phyloP scores from a whole-genome alignment of 2,888 invertebrate genomes.

The Sminthurides aquaticus region DNA sequence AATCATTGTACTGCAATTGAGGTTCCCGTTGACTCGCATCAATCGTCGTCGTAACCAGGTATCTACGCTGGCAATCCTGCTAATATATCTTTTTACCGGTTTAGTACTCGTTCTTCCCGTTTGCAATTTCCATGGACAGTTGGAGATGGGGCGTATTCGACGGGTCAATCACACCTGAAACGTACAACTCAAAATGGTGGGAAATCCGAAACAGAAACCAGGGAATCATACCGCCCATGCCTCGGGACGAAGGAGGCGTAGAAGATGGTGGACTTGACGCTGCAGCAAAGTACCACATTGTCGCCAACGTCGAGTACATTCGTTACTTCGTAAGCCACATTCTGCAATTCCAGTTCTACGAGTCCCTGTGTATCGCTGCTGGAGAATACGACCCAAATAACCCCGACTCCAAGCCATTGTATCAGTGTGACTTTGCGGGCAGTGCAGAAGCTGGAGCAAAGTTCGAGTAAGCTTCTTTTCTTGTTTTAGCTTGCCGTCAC shows the following conservation, averaged over 20 bases:
- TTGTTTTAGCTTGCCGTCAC: too few relatives aligned
- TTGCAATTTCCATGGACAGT: constrained; percentile 44
- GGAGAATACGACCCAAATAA: constrained; percentile 44
- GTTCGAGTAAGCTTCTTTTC: constrained; percentile 46
- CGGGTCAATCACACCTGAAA: constrained; percentile 32
- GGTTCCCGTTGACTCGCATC: too few relatives aligned
- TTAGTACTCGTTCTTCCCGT: constrained; percentile 45
- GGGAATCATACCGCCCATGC: constrained; percentile 27
- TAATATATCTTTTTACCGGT: too few relatives aligned
- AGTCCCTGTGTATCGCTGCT: constrained; percentile 48
- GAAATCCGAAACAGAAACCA: constrained; percentile 33
- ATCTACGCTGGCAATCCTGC: too few relatives aligned
- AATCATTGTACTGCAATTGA: neutral
- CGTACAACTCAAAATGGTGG: constrained; percentile 45
- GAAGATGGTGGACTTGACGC: constrained; percentile 46
- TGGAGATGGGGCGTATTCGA: constrained; percentile 46
- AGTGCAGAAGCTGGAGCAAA: constrained; percentile 47
- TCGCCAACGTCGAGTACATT: constrained; percentile 43
- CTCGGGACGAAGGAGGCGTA: constrained; percentile 24
- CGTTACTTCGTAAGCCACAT: constrained; percentile 50
- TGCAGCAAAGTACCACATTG: constrained; percentile 47
- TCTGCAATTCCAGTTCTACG: constrained; percentile 51
- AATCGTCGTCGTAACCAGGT: too few relatives aligned
- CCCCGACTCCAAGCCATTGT: constrained; percentile 38
- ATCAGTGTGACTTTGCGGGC: constrained; percentile 49